Base-by-base conservation (phyloP, 2,797 vertebrate genomes). In the Xenops minutus region DNA sequence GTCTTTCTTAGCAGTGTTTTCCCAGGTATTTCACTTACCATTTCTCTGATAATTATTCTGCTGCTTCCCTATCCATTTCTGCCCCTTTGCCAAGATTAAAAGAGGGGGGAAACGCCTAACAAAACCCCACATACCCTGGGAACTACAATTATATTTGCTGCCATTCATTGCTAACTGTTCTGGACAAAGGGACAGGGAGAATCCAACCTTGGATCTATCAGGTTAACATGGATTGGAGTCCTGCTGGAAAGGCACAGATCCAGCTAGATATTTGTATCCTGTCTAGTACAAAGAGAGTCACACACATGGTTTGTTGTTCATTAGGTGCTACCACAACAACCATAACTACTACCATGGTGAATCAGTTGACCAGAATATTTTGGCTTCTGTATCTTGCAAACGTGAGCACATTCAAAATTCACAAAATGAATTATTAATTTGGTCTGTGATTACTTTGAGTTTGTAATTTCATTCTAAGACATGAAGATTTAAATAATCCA, bases 401-500 rank as follows among this genome's bases (percentile, higher is more conserved):
- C 59, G 88, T 61, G 58, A 93, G 30, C 2, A 3, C 36, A 55
- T 89, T 91, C 59, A 77, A 93, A 86, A 91, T 88, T 87, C 67
- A 91, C 51, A 64, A 80, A 95, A 85, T 88, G 10, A 93, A 90
- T 96, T 82, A 89, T 93, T 93, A 91, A 85, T 79, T 39, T 85
- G 9, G 32, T 72, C 61, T 0, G 0, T 62, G 77, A 79, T 88
- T 95, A 85, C 37, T 90, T 66, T 88, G 72, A 82, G 89, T 91
- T 78, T 88, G 79, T 85, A 95, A 96, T 93, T 91, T 90, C 36
- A 74, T 94, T 92, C 37, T 41, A 69, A 91, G 82, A 93, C 75
- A 88, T 32, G 85, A 89, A 87, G 68, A 93, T 92, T 93, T 96
- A 94, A 97, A 93, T 96, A 96, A 97, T 93, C 93, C 68, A 74